Conservation (phyloP, 2,113 vertebrate genomes). For the Eulemur macaco region DNA sequence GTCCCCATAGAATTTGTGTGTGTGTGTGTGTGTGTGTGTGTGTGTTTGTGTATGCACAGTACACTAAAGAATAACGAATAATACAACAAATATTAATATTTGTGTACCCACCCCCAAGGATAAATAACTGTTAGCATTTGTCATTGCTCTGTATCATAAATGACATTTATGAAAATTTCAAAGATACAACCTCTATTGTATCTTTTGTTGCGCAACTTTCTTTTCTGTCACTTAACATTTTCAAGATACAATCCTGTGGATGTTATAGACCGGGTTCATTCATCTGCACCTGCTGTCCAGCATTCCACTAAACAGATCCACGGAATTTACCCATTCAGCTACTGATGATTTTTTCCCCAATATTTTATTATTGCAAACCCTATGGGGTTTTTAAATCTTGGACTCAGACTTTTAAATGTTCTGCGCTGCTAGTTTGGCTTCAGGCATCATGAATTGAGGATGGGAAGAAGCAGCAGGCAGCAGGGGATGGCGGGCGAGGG, state of each 20-base stretch:
- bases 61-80: fast-evolving
- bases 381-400: neutral
- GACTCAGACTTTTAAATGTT: neutral
- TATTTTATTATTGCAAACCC: neutral
- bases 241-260: fast-evolving
- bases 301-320: fast-evolving
- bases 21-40: neutral
- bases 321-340: neutral
- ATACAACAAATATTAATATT: too few relatives aligned
- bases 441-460: fast-evolving
- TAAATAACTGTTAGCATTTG: neutral
- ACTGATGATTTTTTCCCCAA: neutral
- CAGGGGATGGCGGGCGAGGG: neutral
- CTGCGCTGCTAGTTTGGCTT: neutral
- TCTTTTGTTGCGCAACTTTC: neutral
- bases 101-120: neutral
- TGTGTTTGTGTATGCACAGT: neutral
- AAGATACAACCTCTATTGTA: neutral
- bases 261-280: neutral
- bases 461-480: neutral
- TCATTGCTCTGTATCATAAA: neutral
- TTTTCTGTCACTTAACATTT: neutral
- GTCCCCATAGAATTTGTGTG: neutral
- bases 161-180: neutral
- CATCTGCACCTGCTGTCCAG: neutral